These are phyloP conservation scores for Epistrophe grossulariae DNA, from an alignment of 2,888 invertebrate species.

Conservation along the genomic window DNA sequence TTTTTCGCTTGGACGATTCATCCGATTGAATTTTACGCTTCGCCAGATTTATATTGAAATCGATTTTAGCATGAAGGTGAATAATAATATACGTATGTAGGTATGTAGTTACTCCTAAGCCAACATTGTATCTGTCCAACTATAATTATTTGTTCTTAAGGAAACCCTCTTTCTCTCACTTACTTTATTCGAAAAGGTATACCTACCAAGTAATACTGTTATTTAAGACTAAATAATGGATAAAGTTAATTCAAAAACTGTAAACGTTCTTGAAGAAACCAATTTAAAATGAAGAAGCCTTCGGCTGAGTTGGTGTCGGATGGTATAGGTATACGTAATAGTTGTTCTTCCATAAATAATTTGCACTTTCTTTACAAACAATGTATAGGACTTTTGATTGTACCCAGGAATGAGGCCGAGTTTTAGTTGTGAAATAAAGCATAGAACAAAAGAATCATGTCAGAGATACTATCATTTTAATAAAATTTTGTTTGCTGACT, in stretches of 20 bases:
- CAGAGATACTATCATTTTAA: neutral
- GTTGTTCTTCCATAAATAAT: slow-evolving; percentile 42
- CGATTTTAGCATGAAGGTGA: slow-evolving; percentile 32
- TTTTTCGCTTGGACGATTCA: slow-evolving; percentile 36
- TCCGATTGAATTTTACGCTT: slow-evolving; percentile 62
- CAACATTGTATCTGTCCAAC: slow-evolving; percentile 7
- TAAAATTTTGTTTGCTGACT: too few relatives aligned
- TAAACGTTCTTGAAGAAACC: slow-evolving; percentile 32
- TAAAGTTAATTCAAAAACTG: slow-evolving; percentile 30
- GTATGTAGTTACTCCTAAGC: too few relatives aligned
- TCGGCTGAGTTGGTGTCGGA: neutral
- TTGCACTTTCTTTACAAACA: slow-evolving; percentile 60
- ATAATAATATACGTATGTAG: neutral
- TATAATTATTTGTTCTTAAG: slow-evolving; percentile 4
- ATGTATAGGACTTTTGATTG: slow-evolving; percentile 34
- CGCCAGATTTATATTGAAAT: slow-evolving; percentile 19
- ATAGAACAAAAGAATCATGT: neutral
- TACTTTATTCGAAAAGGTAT: neutral
- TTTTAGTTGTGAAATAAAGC: slow-evolving; percentile 1
- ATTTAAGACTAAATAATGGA: neutral
- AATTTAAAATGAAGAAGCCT: slow-evolving; percentile 34
- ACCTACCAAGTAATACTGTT: slow-evolving; percentile 12
- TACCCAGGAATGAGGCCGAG: neutral
- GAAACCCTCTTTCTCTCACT: neutral
- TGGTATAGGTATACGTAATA: neutral